Evolutionary conservation across 2,888 invertebrate species (phyloP).

Genomic region (Leucoma salicis): DNA sequence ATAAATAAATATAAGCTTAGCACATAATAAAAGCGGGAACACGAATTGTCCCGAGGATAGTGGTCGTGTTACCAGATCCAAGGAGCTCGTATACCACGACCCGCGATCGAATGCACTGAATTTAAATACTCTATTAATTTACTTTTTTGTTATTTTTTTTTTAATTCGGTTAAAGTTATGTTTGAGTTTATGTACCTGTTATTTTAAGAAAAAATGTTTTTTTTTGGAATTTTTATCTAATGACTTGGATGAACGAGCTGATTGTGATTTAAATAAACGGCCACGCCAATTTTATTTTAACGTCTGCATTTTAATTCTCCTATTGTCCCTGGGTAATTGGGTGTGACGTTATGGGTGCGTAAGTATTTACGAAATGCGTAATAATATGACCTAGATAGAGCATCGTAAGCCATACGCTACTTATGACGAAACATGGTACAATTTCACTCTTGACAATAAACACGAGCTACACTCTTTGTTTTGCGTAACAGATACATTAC

Average conservation of each 20-base stretch:
- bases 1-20: conserved; percentile 79
- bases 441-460: conserved; percentile 68
- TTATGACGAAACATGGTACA: conserved; percentile 54
- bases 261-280: conserved; percentile 40
- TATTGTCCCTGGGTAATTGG: conserved; percentile 46
- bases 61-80: conserved; percentile 47
- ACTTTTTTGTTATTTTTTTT: conserved; percentile 60
- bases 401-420: conserved; percentile 57
- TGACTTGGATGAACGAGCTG: conserved; percentile 40
- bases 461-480: conserved; percentile 54
- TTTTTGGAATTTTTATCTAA: conserved; percentile 23
- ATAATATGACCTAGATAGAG: conserved; percentile 71
- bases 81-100: conserved; percentile 46
- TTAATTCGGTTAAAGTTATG: conserved; percentile 67
- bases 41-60: conserved; percentile 58
- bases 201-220: conserved; percentile 45
- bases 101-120: conserved; percentile 65
- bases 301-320: conserved; percentile 35
- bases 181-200: conserved; percentile 81
- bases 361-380: conserved; percentile 69
- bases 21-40: conserved; percentile 61
- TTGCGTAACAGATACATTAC: conserved; percentile 52
- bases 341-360: conserved; percentile 49
- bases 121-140: conserved; percentile 62
- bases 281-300: conserved; percentile 35